phyloP scores from a whole-genome alignment of 35 echinoderm and acorn worm genomes.

The Ophioderma brevispina region DNA sequence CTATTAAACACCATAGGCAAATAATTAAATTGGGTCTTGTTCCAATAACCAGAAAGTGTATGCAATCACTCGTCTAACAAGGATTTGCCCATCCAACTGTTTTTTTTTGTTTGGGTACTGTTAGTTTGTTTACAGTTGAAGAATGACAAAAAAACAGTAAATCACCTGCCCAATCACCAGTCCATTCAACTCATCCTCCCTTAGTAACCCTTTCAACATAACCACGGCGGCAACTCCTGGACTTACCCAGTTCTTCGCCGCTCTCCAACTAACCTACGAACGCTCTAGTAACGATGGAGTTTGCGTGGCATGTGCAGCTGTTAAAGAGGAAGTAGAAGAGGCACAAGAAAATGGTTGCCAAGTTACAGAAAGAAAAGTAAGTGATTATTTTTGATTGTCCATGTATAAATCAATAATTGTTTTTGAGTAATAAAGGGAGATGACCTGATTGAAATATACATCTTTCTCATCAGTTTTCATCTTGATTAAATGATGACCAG shows the following conservation, averaged over 20 bases:
- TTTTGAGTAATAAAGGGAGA: no score
- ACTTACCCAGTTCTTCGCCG: conserved; percentile 68
- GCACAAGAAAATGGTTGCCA: conserved; percentile 65
- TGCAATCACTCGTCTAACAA: no score
- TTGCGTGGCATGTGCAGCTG: conserved; percentile 61
- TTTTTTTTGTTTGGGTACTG: no score
- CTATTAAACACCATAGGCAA: no score
- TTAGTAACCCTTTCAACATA: not conserved
- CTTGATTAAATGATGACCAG: no score
- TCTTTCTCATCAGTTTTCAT: no score
- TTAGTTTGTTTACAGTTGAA: not conserved
- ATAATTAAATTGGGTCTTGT: no score
- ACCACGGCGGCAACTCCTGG: conserved; percentile 31
- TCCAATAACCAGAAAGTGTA: no score
- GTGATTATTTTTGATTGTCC: no score
- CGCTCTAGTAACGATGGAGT: conserved; percentile 82
- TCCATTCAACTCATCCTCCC: not conserved
- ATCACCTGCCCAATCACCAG: not conserved
- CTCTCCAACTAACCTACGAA: conserved; percentile 75
- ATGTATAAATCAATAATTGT: no score
- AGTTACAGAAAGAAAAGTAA: conserved; percentile 76
- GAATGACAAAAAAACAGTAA: conserved; percentile 4
- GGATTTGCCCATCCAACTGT: no score
- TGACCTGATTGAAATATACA: no score
- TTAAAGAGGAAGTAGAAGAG: conserved; percentile 68